phyloP scores from a whole-genome alignment of 2,888 invertebrate genomes.

The Caenorhabditis wallacei region DNA sequence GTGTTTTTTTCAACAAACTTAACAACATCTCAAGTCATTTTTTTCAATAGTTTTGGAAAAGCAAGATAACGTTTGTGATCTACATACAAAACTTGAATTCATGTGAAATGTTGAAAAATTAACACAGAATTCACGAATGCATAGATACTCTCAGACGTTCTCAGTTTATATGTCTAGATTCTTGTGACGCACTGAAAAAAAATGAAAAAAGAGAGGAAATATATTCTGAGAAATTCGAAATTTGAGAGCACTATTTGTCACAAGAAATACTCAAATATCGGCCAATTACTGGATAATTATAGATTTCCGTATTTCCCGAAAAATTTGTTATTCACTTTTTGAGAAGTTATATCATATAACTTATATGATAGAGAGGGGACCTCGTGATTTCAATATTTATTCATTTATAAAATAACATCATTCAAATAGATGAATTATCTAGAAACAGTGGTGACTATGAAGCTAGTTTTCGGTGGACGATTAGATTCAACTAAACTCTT shows the following conservation, averaged over 20 bases:
- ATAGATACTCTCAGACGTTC: neutral
- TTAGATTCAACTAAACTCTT: constrained; percentile 2
- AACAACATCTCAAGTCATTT: too few relatives aligned
- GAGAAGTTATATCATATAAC: neutral
- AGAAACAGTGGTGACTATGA: constrained; percentile 20
- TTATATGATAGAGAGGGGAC: neutral
- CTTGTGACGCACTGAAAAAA: neutral
- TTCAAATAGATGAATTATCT: neutral
- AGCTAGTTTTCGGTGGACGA: constrained; percentile 12
- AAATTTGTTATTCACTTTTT: neutral
- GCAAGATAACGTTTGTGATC: too few relatives aligned
- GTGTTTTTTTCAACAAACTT: too few relatives aligned
- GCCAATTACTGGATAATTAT: constrained; percentile 13
- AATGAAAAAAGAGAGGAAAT: neutral
- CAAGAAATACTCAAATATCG: neutral
- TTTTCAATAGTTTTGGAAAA: too few relatives aligned
- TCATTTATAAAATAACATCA: neutral
- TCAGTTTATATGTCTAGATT: neutral
- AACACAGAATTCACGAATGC: neutral
- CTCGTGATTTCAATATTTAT: neutral
- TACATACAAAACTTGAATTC: too few relatives aligned
- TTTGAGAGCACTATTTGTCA: neutral
- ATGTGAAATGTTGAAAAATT: too few relatives aligned
- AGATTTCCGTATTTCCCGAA: neutral
- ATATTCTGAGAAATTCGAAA: neutral